Base-by-base conservation (phyloP, 2,888 invertebrate species). In the Epirrhoe alternata region DNA sequence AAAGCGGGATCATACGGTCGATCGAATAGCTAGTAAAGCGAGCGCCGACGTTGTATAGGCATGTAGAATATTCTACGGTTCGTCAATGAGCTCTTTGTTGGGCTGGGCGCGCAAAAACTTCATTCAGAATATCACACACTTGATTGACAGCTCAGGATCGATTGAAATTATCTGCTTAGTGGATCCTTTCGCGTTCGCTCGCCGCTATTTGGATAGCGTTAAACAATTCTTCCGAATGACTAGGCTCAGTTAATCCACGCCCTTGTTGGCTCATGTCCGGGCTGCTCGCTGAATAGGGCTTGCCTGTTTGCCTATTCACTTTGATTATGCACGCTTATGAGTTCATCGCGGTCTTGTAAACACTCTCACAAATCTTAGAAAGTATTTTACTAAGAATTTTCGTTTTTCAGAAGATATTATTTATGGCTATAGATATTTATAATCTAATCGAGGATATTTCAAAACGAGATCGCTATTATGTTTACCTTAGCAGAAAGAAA, bases 171-270 rank as follows among this genome's bases (percentile, higher is more conserved):
- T 93, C 88, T 92, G 91, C 90, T 92, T 91, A 92, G 87, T 86
- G 84, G 84, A 84, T 89, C 87, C 86, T 86, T 88, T 87, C 78
- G 84, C 76, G 82, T 82, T 77, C 74, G 81, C 79, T 84, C 84
- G 84, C 87, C 89, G 89, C 86, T 92, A 87, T 92, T 92, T 92
- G 90, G 90, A 82, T 86, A 91, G 92, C 87, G 92, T 89, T 91
- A 92, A 92, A 90, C 88, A 91, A 91, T 91, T 89, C 86, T 92
- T 92, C 90, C 92, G 86, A 89, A 74, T 83, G 92, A 91, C 86
- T 91, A 80, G 80, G 73, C 86, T 78, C 76, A 76, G 78, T 84
- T 87, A 88, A 89, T 87, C 85, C 83, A 73, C 81, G 76, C 87
- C 85, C 87, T 86, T 87, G 86, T 87, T 82, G 83, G 75, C 79